Conservation (phyloP, 2,113 vertebrate species). For the Takifugu bimaculatus region DNA sequence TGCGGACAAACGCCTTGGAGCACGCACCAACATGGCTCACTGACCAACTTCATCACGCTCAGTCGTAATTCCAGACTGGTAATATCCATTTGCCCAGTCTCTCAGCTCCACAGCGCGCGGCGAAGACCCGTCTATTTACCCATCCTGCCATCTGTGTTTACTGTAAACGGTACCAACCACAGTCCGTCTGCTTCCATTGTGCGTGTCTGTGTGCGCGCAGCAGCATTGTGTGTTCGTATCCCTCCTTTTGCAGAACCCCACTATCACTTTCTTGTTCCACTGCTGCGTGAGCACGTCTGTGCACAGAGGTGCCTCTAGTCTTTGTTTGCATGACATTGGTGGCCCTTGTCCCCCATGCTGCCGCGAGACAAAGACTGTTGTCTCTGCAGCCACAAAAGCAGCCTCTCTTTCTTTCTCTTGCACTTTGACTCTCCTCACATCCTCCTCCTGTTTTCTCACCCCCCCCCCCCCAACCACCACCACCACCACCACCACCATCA, state of each 20-base stretch:
- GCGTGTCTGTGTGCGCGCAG: slow-evolving; percentile 39
- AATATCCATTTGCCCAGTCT: too few species aligned
- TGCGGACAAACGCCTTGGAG: not conserved
- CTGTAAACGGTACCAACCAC: slow-evolving; percentile 67
- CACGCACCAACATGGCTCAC: too few species aligned
- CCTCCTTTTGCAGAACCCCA: slow-evolving; percentile 35
- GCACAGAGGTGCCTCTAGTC: slow-evolving; percentile 62
- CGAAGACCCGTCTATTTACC: slow-evolving; percentile 28
- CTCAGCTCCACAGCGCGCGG: not conserved
- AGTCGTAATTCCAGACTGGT: too few species aligned
- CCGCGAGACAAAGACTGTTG: slow-evolving; percentile 74
- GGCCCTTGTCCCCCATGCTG: slow-evolving; percentile 72
- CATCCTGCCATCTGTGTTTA: slow-evolving; percentile 56
- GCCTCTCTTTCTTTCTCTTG: slow-evolving; percentile 61
- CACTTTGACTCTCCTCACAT: slow-evolving; percentile 50
- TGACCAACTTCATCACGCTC: too few species aligned
- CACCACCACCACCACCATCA: not conserved
- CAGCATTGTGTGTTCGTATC: slow-evolving; percentile 49
- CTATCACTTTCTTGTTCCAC: slow-evolving; percentile 43
- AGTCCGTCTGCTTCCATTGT: slow-evolving; percentile 53
- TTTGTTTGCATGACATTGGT: slow-evolving; percentile 79
- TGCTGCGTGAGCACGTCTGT: slow-evolving; percentile 35
- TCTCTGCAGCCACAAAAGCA: slow-evolving; percentile 75
- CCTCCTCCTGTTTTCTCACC: slow-evolving; percentile 75
- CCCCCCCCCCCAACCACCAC: slow-evolving; percentile 2